These are phyloP conservation scores for Drosophila hamatofila DNA, from an alignment of 2,888 invertebrate genomes.

Conservation along the genomic window DNA sequence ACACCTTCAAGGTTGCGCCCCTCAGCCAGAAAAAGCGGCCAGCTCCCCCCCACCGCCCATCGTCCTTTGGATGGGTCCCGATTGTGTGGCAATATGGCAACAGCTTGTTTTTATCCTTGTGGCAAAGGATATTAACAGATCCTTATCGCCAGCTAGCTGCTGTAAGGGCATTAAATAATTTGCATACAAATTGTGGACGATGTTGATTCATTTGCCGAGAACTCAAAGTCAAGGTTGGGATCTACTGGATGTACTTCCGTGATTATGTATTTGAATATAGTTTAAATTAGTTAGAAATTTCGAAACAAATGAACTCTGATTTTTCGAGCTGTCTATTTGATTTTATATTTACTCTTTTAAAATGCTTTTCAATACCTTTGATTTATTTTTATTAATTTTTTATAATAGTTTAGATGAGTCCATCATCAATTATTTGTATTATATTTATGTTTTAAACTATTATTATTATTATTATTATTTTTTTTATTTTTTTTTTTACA, in stretches of 20 bases:
- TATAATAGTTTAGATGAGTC: no score
- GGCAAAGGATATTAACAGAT: constrained; percentile 44
- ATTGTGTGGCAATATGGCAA: constrained; percentile 39
- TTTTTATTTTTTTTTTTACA: no score
- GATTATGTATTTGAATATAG: neutral
- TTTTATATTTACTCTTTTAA: no score
- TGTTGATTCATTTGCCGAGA: constrained; percentile 27
- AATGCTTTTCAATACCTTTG: no score
- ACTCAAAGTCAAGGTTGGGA: neutral
- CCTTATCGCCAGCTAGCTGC: constrained; percentile 17
- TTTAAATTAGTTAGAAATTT: neutral
- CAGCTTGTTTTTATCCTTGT: constrained; percentile 50
- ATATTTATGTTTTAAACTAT: no score
- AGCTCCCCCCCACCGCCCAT: no score
- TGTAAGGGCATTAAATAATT: constrained; percentile 9
- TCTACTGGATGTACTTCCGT: neutral
- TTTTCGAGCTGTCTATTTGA: neutral
- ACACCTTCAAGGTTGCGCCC: constrained; percentile 79
- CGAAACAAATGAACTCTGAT: neutral
- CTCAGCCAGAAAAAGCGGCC: constrained; percentile 26
- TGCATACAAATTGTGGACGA: constrained; percentile 14
- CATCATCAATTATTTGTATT: no score
- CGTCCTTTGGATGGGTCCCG: constrained; percentile 6
- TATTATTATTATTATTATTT: no score
- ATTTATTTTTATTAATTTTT: no score